Evolutionary conservation across 1,140 invertebrate genomes (phyloP), one percentile per base, ranked within the genome.

Genomic region (Ridgeia piscesae): DNA sequence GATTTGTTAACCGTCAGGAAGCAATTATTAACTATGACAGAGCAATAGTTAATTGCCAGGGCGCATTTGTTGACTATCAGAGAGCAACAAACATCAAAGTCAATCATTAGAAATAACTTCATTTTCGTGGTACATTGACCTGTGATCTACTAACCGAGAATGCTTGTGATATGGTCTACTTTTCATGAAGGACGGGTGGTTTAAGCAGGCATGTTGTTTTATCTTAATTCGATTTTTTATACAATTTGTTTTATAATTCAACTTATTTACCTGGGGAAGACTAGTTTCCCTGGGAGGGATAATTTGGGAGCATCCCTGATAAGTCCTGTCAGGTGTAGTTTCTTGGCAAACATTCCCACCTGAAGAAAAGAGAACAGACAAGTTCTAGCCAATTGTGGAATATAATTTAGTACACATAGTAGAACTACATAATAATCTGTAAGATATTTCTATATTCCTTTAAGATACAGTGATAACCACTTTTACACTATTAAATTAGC

Each of bases 231-330:
- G 17, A 34, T 33, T 27, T 4, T 58, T 9, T n/a, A n/a, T n/a
- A n/a, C n/a, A n/a, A n/a, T n/a, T n/a, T n/a, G n/a, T n/a, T n/a
- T n/a, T n/a, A n/a, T n/a, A n/a, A n/a, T n/a, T n/a, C n/a, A n/a
- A n/a, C n/a, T 31, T 35, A 91, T 92, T 91, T 93, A 96, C 96
- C 96, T 96, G 93, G 99, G 99, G 96, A 99, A 99, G 92, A 99
- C 98, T 92, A 99, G 96, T 97, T 99, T 99, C 94, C 98, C 99
- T 77, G 99, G 99, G 94, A 99, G 97, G 92, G 98, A 99, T 92
- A 99, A 96, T 96, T 99, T 99, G 33, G 98, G 99, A 92, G 98
- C 98, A 95, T 98, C 98, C 95, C 97, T 97, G 1, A 97, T 98
- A 89, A 98, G 97, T 35, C 98, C 98, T 91, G 98, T 97, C 92